Conservation (phyloP, 2,888 invertebrate genomes). For the Nomada fucata region DNA sequence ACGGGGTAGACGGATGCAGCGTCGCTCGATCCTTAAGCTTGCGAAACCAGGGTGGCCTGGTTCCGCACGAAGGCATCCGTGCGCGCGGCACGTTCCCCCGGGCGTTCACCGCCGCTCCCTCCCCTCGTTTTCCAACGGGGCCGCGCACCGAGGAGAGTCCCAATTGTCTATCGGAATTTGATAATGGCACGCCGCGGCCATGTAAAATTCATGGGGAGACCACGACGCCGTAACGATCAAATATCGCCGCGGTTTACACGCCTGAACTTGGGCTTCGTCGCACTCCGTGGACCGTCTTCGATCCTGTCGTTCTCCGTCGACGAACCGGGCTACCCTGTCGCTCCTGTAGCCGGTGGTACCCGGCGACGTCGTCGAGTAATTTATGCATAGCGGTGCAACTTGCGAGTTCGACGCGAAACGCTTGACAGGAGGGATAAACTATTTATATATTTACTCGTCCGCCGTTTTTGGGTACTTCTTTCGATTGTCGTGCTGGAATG, state of each 20-base stretch:
- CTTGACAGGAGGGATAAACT: too few relatives aligned
- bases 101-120: slow-evolving; percentile 57
- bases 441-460: too few relatives aligned
- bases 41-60: slow-evolving; percentile 39
- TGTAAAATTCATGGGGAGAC: slow-evolving; percentile 77
- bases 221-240: slow-evolving; percentile 70
- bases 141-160: slow-evolving; percentile 48
- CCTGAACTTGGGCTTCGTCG: slow-evolving; percentile 53
- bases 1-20: slow-evolving; percentile 18
- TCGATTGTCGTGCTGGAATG: too few relatives aligned
- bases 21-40: slow-evolving; percentile 51
- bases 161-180: slow-evolving; percentile 77
- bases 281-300: slow-evolving; percentile 8
- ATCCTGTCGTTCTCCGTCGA: too few relatives aligned
- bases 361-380: too few relatives aligned
- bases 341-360: too few relatives aligned
- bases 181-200: slow-evolving; percentile 74
- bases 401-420: too few relatives aligned
- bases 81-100: slow-evolving; percentile 65
- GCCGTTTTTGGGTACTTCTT: too few relatives aligned
- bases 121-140: slow-evolving; percentile 27
- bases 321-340: too few relatives aligned
- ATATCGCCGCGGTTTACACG: slow-evolving; percentile 67
- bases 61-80: slow-evolving; percentile 60
- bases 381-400: too few relatives aligned